These are phyloP conservation scores for Tipula vernalis DNA, from an alignment of 2,888 invertebrate genomes.

Conservation along the genomic window DNA sequence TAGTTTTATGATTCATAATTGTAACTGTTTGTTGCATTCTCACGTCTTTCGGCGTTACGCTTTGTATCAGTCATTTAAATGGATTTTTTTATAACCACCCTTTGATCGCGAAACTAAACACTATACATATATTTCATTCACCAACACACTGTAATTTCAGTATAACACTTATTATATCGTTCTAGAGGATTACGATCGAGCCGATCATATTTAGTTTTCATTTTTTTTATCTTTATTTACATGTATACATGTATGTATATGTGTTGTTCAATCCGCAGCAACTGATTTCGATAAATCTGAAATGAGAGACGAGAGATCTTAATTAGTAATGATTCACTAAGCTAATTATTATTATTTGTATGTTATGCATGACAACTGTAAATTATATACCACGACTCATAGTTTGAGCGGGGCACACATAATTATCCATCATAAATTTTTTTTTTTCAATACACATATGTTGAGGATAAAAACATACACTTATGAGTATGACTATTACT, in stretches of 20 bases:
- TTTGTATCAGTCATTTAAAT: conserved; percentile 4
- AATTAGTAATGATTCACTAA: not conserved
- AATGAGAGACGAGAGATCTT: not conserved
- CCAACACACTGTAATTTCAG: not conserved
- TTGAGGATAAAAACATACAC: not conserved
- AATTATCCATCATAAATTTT: not conserved
- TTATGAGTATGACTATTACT: not conserved
- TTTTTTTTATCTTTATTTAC: not conserved
- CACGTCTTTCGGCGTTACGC: not conserved
- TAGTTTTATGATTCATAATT: conserved; percentile 18
- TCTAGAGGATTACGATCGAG: not conserved
- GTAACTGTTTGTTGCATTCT: conserved; percentile 15
- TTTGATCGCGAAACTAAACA: not conserved
- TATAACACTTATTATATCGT: not conserved
- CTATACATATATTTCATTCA: not conserved
- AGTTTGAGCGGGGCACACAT: not conserved
- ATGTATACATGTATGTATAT: too few species aligned
- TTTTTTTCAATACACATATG: too few species aligned
- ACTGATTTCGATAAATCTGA: not conserved
- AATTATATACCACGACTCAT: not conserved
- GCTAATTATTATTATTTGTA: not conserved
- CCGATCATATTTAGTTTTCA: not conserved
- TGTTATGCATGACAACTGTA: not conserved
- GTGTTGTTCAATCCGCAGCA: not conserved
- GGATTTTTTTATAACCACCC: not conserved